These are phyloP conservation scores for Gryon sp. DNA, from an alignment of 1,140 invertebrate genomes.

Conservation along the genomic window DNA sequence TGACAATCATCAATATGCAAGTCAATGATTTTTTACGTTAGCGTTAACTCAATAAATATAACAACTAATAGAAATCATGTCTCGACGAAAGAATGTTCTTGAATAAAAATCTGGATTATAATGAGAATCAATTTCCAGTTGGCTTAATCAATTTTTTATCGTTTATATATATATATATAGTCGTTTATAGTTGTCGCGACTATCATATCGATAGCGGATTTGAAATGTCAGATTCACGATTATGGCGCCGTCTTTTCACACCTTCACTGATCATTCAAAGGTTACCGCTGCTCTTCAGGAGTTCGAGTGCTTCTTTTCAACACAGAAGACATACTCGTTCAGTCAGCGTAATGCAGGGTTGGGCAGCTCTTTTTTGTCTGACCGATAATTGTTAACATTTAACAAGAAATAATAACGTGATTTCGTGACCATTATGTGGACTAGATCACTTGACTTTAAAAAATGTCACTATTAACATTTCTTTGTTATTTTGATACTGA, in stretches of 20 bases:
- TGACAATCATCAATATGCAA: conserved; percentile 20
- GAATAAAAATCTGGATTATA: too few relatives aligned
- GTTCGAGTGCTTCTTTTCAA: too few relatives aligned
- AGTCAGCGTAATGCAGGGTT: conserved; percentile 21
- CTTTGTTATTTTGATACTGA: too few relatives aligned
- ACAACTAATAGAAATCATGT: not conserved
- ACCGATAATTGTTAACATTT: conserved; percentile 34
- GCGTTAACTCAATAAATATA: too few relatives aligned
- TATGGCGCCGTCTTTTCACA: conserved; percentile 54
- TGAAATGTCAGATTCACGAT: conserved; percentile 59
- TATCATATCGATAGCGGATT: conserved; percentile 51
- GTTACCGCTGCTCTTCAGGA: too few relatives aligned
- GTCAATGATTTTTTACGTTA: conserved; percentile 10
- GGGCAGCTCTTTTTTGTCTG: too few relatives aligned
- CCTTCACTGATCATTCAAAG: conserved; percentile 57
- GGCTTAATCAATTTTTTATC: conserved; percentile 2
- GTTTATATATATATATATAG: conserved; percentile 48
- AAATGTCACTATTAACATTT: too few relatives aligned
- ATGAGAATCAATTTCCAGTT: too few relatives aligned
- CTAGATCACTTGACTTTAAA: too few relatives aligned
- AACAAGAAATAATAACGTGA: too few relatives aligned
- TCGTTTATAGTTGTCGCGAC: conserved; percentile 53
- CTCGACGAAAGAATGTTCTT: not conserved
- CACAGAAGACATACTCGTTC: conserved; percentile 14
- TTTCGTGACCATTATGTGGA: too few relatives aligned